Evolutionary conservation across 2,113 vertebrate genomes (phyloP).

Genomic region (Falcunculus frontatus): DNA sequence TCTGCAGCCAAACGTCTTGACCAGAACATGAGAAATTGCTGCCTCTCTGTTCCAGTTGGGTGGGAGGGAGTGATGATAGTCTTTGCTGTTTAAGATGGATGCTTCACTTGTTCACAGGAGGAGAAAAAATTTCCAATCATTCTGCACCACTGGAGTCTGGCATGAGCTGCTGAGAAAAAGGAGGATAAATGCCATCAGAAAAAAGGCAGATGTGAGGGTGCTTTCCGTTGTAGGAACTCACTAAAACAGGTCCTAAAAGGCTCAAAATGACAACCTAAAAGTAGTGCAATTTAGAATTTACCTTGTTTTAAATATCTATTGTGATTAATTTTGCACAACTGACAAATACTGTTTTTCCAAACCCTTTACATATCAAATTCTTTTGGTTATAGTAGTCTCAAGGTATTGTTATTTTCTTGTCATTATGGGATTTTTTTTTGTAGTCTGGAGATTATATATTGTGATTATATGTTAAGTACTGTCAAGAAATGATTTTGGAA

Average conservation of each 20-base stretch:
- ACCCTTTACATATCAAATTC: neutral
- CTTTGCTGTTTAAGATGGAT: slow-evolving; percentile 34
- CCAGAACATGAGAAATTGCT: neutral
- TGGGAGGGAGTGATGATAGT: neutral
- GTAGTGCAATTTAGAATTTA: neutral
- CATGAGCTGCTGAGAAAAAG: slow-evolving; percentile 8
- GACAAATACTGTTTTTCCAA: neutral
- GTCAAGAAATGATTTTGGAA: neutral
- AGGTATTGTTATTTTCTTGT: neutral
- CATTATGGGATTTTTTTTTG: neutral
- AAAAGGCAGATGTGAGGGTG: slow-evolving; percentile 3
- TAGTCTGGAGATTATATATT: neutral
- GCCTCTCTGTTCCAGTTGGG: neutral
- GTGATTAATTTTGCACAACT: neutral
- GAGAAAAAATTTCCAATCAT: slow-evolving; percentile 58
- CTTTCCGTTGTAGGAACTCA: neutral
- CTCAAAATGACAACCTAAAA: neutral
- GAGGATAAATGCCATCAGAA: slow-evolving; percentile 25
- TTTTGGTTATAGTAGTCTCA: neutral
- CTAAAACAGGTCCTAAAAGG: neutral
- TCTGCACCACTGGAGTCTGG: slow-evolving; percentile 58
- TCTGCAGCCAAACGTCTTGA: neutral
- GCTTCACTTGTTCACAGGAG: slow-evolving; percentile 49
- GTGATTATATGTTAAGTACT: neutral
- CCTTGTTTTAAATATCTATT: neutral